phyloP scores from a whole-genome alignment of 2,113 vertebrate species.

The Microtus oregoni region DNA sequence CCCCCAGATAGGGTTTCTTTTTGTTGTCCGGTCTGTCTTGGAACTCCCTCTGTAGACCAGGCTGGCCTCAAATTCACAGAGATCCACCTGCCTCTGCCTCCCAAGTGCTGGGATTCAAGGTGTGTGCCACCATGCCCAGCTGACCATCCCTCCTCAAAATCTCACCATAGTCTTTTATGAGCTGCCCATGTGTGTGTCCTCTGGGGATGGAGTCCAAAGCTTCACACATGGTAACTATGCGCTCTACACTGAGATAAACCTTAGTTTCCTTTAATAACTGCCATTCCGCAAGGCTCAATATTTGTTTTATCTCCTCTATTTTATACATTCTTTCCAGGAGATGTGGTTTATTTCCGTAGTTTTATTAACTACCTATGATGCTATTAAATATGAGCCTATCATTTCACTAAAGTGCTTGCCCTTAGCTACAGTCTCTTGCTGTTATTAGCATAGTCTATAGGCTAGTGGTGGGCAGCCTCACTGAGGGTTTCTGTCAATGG shows the following conservation, averaged over 20 bases:
- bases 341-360: constrained; percentile 36
- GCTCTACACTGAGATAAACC: not conserved
- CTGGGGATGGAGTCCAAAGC: not conserved
- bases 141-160: constrained; percentile 13
- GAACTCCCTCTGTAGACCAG: not conserved
- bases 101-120: not conserved
- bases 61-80: not conserved
- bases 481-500: constrained; percentile 31
- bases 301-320: not conserved
- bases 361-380: constrained; percentile 57
- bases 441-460: not conserved
- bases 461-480: not conserved
- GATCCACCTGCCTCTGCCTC: not conserved
- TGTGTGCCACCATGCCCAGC: not conserved
- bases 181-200: not conserved
- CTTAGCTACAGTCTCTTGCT: constrained; percentile 40
- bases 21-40: no score
- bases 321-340: constrained; percentile 30
- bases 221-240: not conserved
- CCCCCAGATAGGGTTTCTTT: no score
- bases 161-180: not conserved
- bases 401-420: constrained; percentile 12
- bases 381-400: not conserved
- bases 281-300: constrained; percentile 13
- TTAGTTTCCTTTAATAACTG: constrained; percentile 19